phyloP scores from a whole-genome alignment of 1,140 invertebrate species.

The Neodiprion lecontei region DNA sequence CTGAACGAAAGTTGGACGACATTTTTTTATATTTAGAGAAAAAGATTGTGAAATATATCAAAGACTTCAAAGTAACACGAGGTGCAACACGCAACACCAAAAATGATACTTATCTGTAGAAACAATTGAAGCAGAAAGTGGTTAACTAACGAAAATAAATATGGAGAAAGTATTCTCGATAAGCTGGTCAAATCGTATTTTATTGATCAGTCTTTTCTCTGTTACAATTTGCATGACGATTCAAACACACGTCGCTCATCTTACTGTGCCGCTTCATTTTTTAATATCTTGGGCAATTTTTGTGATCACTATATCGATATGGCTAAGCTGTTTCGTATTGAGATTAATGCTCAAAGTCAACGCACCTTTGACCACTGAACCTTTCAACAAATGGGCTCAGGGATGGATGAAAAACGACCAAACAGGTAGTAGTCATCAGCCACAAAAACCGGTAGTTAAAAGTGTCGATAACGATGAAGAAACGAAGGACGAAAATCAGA shows the following conservation, averaged over 20 bases:
- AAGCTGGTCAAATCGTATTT: conserved; percentile 48
- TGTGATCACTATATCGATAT: conserved; percentile 44
- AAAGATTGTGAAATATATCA: too few relatives aligned
- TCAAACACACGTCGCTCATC: conserved; percentile 41
- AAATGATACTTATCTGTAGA: too few relatives aligned
- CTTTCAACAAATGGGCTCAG: conserved; percentile 38
- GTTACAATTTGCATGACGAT: conserved; percentile 41
- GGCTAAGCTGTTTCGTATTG: conserved; percentile 48
- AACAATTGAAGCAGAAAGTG: too few relatives aligned
- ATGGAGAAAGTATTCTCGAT: conserved; percentile 40
- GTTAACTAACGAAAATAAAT: background rate
- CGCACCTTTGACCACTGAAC: conserved; percentile 37
- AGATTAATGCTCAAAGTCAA: conserved; percentile 46
- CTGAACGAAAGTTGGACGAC: too few relatives aligned
- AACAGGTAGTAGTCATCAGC: background rate
- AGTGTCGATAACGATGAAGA: background rate
- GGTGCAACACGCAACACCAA: too few relatives aligned
- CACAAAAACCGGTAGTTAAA: background rate
- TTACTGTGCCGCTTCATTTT: conserved; percentile 45
- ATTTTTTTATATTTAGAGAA: too few relatives aligned
- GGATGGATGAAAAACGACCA: conserved; percentile 26
- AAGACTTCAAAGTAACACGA: too few relatives aligned
- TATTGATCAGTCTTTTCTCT: conserved; percentile 41
- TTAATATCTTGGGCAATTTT: conserved; percentile 48
- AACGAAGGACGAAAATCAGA: conserved; percentile 9